Conservation (phyloP, 2,888 invertebrate species). For the Polyommatus iphigenia region DNA sequence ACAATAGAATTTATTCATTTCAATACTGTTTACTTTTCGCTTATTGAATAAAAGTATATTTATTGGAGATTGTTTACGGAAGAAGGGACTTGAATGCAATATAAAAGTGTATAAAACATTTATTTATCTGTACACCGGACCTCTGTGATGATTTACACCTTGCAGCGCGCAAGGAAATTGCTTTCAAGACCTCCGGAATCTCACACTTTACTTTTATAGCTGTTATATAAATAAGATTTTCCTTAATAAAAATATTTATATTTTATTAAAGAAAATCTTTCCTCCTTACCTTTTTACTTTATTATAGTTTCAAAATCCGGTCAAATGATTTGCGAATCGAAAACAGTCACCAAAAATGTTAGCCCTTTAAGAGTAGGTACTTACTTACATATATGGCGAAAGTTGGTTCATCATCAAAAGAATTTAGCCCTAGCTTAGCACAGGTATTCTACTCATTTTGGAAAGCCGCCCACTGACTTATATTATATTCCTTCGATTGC, state of each 20-base stretch:
- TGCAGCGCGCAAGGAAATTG: neutral
- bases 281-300: too few species aligned
- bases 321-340: too few species aligned
- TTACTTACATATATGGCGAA: too few species aligned
- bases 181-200: constrained; percentile 21
- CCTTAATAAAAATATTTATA: neutral
- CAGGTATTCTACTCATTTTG: too few species aligned
- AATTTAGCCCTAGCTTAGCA: too few species aligned
- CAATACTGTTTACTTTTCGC: neutral
- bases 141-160: constrained; percentile 16
- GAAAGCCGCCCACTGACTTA: too few species aligned
- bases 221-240: neutral
- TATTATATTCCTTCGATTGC: too few species aligned
- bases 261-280: too few species aligned
- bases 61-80: neutral
- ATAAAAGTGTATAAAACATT: neutral
- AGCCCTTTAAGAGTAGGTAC: too few species aligned
- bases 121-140: neutral
- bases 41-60: constrained; percentile 9
- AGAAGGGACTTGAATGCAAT: neutral
- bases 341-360: too few species aligned
- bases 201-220: constrained; percentile 1
- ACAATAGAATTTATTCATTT: neutral
- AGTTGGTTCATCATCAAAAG: too few species aligned
- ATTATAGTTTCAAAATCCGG: too few species aligned